Conservation (phyloP, 2,113 vertebrate species). For the Pyxicephalus adspersus region DNA sequence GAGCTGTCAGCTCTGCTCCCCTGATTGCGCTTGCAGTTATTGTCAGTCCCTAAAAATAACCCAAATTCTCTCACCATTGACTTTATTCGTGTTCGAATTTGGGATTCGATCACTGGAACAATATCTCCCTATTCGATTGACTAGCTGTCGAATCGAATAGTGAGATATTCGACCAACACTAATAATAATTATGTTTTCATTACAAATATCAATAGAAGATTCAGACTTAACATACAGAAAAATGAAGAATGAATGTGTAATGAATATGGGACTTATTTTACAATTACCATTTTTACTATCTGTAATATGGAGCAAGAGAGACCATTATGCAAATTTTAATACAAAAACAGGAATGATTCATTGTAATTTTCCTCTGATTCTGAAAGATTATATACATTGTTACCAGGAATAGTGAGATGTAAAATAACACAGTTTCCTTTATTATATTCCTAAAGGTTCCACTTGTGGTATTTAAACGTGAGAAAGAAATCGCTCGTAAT, state of each 20-base stretch:
- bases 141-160: too few relatives aligned
- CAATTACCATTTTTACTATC: background rate
- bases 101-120: too few relatives aligned
- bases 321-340: background rate
- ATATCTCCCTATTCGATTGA: too few relatives aligned
- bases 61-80: too few relatives aligned
- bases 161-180: too few relatives aligned
- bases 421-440: background rate
- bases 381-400: constrained; percentile 2
- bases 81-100: too few relatives aligned
- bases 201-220: too few relatives aligned
- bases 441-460: constrained; percentile 80
- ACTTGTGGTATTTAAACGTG: constrained; percentile 94
- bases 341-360: background rate
- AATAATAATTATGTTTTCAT: too few relatives aligned
- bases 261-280: background rate
- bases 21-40: too few relatives aligned
- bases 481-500: constrained; percentile 96
- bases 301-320: background rate
- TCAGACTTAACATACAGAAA: too few relatives aligned
- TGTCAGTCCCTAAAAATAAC: too few relatives aligned
- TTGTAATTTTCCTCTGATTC: background rate
- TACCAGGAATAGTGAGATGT: constrained; percentile 6
- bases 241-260: background rate
- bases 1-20: too few relatives aligned